phyloP scores from a whole-genome alignment of 2,888 invertebrate species.

The Erpobdella octoculata region DNA sequence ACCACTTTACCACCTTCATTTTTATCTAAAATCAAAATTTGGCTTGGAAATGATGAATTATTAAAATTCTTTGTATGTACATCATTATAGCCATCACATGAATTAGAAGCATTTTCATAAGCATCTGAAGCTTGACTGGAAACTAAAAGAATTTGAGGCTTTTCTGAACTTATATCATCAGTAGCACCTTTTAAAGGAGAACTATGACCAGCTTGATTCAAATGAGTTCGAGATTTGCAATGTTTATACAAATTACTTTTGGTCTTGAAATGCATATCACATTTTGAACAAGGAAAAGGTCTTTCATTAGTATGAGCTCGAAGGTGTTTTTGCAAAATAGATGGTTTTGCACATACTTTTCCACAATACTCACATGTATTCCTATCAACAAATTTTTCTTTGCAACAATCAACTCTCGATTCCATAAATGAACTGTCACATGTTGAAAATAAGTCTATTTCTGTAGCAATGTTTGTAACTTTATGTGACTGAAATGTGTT shows the following conservation, averaged over 20 bases:
- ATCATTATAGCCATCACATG: neutral
- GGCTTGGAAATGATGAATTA: neutral
- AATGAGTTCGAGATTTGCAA: conserved; percentile 57
- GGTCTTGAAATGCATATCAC: conserved; percentile 86
- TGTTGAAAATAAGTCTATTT: too few relatives aligned
- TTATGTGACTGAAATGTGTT: too few relatives aligned
- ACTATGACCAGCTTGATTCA: conserved; percentile 28
- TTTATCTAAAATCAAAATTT: too few relatives aligned
- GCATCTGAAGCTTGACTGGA: neutral
- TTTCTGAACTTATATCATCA: neutral
- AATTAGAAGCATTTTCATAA: neutral
- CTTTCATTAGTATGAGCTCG: conserved; percentile 85
- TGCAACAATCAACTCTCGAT: too few relatives aligned
- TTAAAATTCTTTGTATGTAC: neutral
- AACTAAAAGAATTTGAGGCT: neutral
- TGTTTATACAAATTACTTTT: conserved; percentile 87
- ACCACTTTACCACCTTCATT: neutral
- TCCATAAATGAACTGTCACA: too few relatives aligned
- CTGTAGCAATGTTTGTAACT: too few relatives aligned
- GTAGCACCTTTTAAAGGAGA: neutral
- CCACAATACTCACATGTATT: conserved; percentile 81
- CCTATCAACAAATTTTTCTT: conserved; percentile 57
- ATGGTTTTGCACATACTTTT: conserved; percentile 80
- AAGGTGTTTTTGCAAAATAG: conserved; percentile 85
- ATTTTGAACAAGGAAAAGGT: conserved; percentile 78